phyloP scores from a whole-genome alignment of 1,140 invertebrate genomes.

The Antheraea mylitta region DNA sequence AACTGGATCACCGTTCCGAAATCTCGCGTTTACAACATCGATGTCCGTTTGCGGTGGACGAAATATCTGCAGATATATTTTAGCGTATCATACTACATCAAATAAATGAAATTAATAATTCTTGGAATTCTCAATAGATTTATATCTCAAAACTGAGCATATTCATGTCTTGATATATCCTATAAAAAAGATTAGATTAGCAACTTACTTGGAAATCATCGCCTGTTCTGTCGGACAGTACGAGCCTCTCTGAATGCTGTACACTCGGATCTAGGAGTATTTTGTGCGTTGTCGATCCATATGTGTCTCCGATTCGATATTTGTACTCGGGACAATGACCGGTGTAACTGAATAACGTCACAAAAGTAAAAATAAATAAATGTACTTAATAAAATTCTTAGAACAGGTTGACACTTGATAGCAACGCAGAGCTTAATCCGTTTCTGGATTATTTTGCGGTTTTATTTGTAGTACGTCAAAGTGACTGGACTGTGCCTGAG shows the following conservation, averaged over 20 bases:
- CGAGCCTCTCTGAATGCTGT: conserved; percentile 83
- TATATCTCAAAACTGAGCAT: too few species aligned
- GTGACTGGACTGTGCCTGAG: too few species aligned
- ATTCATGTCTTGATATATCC: too few species aligned
- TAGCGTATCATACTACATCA: not conserved
- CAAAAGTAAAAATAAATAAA: not conserved
- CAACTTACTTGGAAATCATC: conserved; percentile 80
- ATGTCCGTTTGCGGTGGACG: conserved; percentile 81
- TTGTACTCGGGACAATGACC: conserved; percentile 86
- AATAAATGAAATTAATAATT: too few species aligned
- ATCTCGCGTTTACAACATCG: conserved; percentile 81
- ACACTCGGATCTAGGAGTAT: conserved; percentile 85
- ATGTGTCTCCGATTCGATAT: conserved; percentile 85
- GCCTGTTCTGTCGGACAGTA: conserved; percentile 81
- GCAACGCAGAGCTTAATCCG: too few species aligned
- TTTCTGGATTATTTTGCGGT: too few species aligned
- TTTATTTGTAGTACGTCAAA: too few species aligned
- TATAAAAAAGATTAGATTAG: not conserved
- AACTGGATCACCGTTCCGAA: conserved; percentile 80
- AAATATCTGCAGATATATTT: conserved; percentile 63
- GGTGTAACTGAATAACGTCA: conserved; percentile 80
- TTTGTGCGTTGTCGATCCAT: conserved; percentile 85
- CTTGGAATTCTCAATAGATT: too few species aligned
- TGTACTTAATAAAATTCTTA: too few species aligned
- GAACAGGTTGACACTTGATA: too few species aligned